Base-by-base conservation (phyloP, 1,140 invertebrate species). In the Doryteuthis pealeii region DNA sequence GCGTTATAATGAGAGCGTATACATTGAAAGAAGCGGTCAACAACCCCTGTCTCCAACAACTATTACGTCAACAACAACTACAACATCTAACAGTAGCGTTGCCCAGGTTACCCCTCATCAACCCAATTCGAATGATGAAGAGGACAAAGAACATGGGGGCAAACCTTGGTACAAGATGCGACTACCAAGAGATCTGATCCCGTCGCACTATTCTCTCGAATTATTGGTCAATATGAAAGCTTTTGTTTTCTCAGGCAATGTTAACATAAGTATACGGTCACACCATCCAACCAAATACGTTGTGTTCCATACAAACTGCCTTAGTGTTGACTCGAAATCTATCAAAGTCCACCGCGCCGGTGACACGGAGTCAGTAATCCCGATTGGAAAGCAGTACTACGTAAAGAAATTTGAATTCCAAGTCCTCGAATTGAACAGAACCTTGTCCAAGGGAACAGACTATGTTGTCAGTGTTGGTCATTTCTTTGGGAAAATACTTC, bases 131-230 rank as follows among this genome's bases (percentile, higher is more conserved):
- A 10, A 45, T 58, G 15, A 30, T 72, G 12, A 31, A 12, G 14
- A 22, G 22, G 35, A 1, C 14, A 33, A 5, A 3, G 3, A 12
- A 2, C n/a, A 54, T 22, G 15, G 18, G 1, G 40, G 40, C 26
- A 49, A 77, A 12, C 79, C 79, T 0, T 83, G 78, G 76, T 31
- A 73, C 15, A 71, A 76, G 30, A 77, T 84, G 31, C 78, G 83
- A 1, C 75, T 84, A 15, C 79, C 83, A 0, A 65, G 78, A 15
- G 45, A 33, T 10, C 45, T 84, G 31, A 72, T 81, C 49, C 83
- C 83, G 15, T 71, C 71, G 15, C 73, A 78, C 69, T 84, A 84
- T 71, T 72, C 76, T 15, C 75, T 84, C 14, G 72, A 78, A 43
- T 62, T 84, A 18, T 62, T 69, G 43, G 62, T 83, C 22, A 78